These are phyloP conservation scores for Bagarius yarrelli DNA, from an alignment of 2,113 vertebrate species.

Conservation along the genomic window DNA sequence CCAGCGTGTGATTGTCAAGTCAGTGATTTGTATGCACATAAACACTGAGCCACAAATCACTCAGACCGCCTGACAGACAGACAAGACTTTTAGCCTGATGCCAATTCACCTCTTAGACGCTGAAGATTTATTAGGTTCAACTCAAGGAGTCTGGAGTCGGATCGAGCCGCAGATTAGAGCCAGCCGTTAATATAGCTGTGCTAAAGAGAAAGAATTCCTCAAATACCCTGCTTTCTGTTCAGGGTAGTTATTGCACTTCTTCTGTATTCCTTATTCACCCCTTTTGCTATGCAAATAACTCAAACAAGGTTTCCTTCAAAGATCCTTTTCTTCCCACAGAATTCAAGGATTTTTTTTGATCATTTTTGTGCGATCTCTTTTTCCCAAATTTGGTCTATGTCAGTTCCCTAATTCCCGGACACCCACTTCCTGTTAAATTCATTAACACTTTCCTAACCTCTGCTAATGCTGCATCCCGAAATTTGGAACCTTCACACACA, in stretches of 20 bases:
- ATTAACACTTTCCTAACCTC: too few relatives aligned
- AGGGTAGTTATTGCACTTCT: background rate
- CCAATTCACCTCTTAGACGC: conserved; percentile 46
- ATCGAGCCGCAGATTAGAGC: conserved; percentile 42
- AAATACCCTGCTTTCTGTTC: background rate
- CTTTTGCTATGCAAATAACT: too few relatives aligned
- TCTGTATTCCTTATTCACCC: background rate
- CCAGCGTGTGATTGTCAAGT: conserved; percentile 36
- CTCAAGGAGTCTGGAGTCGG: conserved; percentile 39
- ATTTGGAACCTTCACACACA: too few relatives aligned
- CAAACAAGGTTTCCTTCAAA: too few relatives aligned
- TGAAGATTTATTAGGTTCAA: conserved; percentile 48
- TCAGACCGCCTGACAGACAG: conserved; percentile 33
- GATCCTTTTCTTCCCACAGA: background rate
- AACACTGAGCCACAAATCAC: conserved; percentile 43
- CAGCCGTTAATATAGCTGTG: conserved; percentile 27
- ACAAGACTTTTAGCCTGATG: conserved; percentile 38
- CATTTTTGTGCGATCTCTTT: too few relatives aligned
- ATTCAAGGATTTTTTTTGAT: too few relatives aligned
- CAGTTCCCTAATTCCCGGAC: too few relatives aligned
- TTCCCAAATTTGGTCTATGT: too few relatives aligned
- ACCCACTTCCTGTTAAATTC: too few relatives aligned
- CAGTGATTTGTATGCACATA: conserved; percentile 49
- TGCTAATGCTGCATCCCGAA: too few relatives aligned
- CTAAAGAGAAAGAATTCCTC: conserved; percentile 6